phyloP scores from a whole-genome alignment of 2,797 vertebrate species.

The Melanotaenia pygmaea region DNA sequence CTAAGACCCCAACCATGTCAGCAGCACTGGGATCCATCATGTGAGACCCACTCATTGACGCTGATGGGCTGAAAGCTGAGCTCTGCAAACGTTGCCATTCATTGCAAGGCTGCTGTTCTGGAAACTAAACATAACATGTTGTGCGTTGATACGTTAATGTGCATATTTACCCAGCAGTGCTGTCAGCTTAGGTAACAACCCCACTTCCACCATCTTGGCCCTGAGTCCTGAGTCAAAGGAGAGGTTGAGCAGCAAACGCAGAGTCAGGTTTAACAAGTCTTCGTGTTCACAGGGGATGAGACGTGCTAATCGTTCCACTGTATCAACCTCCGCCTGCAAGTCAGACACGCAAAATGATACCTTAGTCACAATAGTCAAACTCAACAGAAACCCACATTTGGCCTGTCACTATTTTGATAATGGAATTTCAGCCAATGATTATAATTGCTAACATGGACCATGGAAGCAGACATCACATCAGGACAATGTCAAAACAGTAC shows the following conservation, averaged over 20 bases:
- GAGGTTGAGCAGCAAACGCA: conserved; percentile 92
- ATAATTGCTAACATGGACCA: background rate
- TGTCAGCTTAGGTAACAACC: conserved; percentile 84
- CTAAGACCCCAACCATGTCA: background rate
- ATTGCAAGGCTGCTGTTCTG: background rate
- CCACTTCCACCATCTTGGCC: conserved; percentile 96
- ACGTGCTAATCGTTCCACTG: conserved; percentile 89
- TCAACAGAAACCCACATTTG: background rate
- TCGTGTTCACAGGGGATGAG: conserved; percentile 96
- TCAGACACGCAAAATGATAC: background rate
- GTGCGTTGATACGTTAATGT: background rate
- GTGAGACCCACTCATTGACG: background rate
- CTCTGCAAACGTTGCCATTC: background rate
- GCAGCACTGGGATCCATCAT: background rate
- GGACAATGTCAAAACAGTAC: no score
- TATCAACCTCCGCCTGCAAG: conserved; percentile 91
- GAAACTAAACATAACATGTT: background rate
- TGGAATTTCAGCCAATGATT: background rate
- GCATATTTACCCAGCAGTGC: conserved; percentile 60
- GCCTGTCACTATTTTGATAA: background rate
- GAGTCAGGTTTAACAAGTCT: conserved; percentile 92
- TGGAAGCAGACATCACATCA: no score
- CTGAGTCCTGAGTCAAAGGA: conserved; percentile 95
- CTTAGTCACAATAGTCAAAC: background rate
- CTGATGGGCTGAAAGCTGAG: background rate